Evolutionary conservation across 2,888 invertebrate species (phyloP), one percentile per base, ranked within the genome.

Genomic region (Teleiodes luculella): DNA sequence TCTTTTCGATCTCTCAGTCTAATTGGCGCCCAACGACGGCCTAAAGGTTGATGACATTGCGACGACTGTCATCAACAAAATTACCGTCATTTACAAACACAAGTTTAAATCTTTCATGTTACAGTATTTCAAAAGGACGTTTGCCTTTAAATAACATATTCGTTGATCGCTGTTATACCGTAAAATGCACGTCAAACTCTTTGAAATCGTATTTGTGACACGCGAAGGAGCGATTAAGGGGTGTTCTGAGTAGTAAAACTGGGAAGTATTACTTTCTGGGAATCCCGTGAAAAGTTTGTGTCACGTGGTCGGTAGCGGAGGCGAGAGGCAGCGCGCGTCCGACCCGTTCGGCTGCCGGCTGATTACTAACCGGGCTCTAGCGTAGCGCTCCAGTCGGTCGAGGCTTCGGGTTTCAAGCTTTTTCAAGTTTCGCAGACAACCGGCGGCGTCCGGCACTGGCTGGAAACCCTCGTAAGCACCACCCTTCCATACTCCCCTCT

Each of bases 241-340:
- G 71, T 63, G 46, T 43, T 43, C 50, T 37, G 28, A 20, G 47
- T 70, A 73, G 66, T 74, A 70, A 76, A 75, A 74, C 77, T 72
- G 62, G 61, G 68, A 73, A 74, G 62, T 67, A 74, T 74, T 80
- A 76, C 74, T 76, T 80, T 78, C 70, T 70, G 76, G 78, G 77
- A 76, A 74, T 76, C 66, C 79, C 88, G 88, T 79, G 79, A 87
- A 88, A 88, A 88, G 88, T 88, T 88, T 86, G 67, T 65, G 65
- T 65, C 71, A 71, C 65, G 64, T 60, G 59, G 65, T 67, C 60
- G 56, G 55, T 48, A 28, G 13, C 13, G 16, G 47, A 10, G 31
- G 36, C 18, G 54, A 55, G 60, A 56, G 49, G 37, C 2, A 33
- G 65, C 66, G 66, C 74, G 64, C 84, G 74, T 73, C 86, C 78